Base-by-base conservation (phyloP, 2,888 invertebrate species). In the Cryptocephalus moraei region DNA sequence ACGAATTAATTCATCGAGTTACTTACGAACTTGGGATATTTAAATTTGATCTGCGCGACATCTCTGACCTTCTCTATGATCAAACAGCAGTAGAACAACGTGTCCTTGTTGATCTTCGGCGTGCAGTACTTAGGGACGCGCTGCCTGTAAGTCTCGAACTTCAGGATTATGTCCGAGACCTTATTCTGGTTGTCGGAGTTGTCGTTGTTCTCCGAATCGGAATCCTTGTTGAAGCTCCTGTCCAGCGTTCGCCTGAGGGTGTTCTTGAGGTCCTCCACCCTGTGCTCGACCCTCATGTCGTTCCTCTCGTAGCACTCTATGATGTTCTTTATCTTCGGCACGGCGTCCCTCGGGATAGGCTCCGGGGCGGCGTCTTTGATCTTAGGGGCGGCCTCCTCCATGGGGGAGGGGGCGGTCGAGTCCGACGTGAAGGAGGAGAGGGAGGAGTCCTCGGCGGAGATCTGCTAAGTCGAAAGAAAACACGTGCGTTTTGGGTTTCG, bases 31-130 rank as follows among this genome's bases (percentile, higher is more conserved):
- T 70, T 68, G 6, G 86, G 86, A 70, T 79, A 86, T 54, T 81
- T 81, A 54, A 76, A 80, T 63, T 84, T 85, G 47, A 86, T 79
- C 63, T 84, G 84, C 2, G 85, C 82, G 61, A 77, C 73, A 41
- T 79, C 79, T 0, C 75, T 76, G 56, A 83, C 80, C 52, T 82
- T 68, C 1, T 84, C 86, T 32, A 86, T 80, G 48, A 86, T 68
- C 9, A 86, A 60, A 53, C 85, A 81, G 34, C 82, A 76, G 60
- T 84, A 81, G 58, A 86, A 86, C 43, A 86, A 58, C 9, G 59
- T 59, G 34, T 63, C 62, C 47, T 54, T 59, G 56, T 62, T 61
- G 55, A 63, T 57, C 51, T 76, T 77, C 3, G 77, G 75, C 39
- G 75, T 70, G 1, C 76, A 76, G 1, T 81, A 81, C 1, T 82